Conservation (phyloP, 2,113 vertebrate species). For the Sminthopsis crassicaudata region DNA sequence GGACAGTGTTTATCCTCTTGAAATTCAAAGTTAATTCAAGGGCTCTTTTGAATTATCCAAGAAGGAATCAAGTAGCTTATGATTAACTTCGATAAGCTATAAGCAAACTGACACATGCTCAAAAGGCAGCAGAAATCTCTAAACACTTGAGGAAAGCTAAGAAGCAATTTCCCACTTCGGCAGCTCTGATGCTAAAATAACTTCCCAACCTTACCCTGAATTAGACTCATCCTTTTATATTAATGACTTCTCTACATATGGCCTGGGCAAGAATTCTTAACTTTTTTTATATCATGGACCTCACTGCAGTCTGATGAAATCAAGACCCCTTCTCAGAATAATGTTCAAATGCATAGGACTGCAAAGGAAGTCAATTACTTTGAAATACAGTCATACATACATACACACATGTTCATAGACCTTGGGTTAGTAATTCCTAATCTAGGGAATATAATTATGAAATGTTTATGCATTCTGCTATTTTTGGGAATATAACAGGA, state of each 20-base stretch:
- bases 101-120: not conserved
- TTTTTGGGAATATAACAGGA: not conserved
- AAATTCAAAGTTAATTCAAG: too few species aligned
- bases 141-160: not conserved
- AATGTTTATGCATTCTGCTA: not conserved
- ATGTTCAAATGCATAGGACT: too few species aligned
- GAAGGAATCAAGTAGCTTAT: not conserved
- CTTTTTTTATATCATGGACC: not conserved
- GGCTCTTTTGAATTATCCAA: too few species aligned
- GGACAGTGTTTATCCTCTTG: too few species aligned
- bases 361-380: too few species aligned
- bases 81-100: not conserved
- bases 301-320: not conserved
- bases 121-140: not conserved
- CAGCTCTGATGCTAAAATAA: not conserved
- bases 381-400: too few species aligned
- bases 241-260: not conserved
- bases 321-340: too few species aligned
- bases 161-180: not conserved
- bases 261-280: not conserved
- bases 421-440: not conserved
- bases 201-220: not conserved
- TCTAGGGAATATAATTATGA: conserved; percentile 30
- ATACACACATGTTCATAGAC: not conserved
- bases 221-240: not conserved